Evolutionary conservation across 2,113 vertebrate species (phyloP).

Genomic region (Stomatorhinus ivindoensis): DNA sequence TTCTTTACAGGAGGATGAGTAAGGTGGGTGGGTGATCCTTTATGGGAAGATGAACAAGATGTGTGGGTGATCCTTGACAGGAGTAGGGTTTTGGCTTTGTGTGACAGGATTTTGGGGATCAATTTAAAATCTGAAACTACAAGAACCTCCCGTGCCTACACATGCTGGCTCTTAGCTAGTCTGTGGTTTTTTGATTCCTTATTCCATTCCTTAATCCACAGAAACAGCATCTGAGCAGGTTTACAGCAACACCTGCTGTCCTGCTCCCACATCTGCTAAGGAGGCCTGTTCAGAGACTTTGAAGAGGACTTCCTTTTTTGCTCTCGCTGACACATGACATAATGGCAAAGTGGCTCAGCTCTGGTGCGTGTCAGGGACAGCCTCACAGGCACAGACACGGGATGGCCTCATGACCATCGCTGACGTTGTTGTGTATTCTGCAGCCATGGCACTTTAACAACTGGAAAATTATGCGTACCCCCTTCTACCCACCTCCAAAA

Average conservation of each 20-base stretch:
- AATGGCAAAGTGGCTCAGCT: background rate
- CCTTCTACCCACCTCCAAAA: background rate
- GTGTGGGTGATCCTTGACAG: background rate
- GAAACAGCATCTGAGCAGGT: background rate
- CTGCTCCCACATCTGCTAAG: background rate
- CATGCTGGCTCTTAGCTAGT: background rate
- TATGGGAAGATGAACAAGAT: background rate
- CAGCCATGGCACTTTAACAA: background rate
- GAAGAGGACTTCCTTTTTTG: background rate
- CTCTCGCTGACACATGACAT: background rate
- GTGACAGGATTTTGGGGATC: background rate
- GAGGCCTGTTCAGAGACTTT: background rate
- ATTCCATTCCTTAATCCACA: background rate
- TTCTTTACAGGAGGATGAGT: background rate
- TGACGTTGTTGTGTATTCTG: background rate
- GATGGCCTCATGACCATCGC: background rate
- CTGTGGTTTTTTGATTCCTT: background rate
- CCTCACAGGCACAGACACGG: background rate
- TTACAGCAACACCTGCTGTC: background rate
- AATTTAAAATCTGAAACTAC: background rate
- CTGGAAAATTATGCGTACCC: background rate
- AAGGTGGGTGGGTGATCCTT: background rate
- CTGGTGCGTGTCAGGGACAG: background rate
- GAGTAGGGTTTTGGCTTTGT: background rate
- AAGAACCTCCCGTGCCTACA: background rate